Base-by-base conservation (phyloP, 2,888 invertebrate genomes). In the Polietes domitor region DNA sequence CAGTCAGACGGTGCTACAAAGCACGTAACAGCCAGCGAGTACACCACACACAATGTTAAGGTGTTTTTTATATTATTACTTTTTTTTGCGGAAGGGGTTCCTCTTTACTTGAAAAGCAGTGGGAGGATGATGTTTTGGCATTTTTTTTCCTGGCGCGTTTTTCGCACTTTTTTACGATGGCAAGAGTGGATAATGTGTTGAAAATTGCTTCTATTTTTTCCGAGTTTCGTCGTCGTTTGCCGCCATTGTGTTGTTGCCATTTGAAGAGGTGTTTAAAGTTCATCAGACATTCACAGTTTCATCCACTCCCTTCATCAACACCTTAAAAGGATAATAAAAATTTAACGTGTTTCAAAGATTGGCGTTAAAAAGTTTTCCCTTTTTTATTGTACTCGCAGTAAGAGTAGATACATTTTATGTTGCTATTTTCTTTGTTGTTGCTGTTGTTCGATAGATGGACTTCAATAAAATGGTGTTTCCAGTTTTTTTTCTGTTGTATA, bases 231-330 rank as follows among this genome's bases (percentile, higher is more conserved):
- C 32, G 19, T n/a, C n/a, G n/a, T n/a, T n/a, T n/a, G n/a, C n/a
- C n/a, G n/a, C 17, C n/a, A 15, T 72, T 65, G 63, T 81, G 28
- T 73, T 82, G 61, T 71, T 70, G 19, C 5, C 9, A 41, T 61
- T 37, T 82, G 26, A 79, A 76, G 58, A 68, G 77, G 79, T 61
- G 58, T 74, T 83, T 80, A 70, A 77, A 80, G 76, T 77, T 73
- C 50, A 73, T 41, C 79, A 61, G 61, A 61, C 61, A 77, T 79
- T 73, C 37, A 47, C n/a, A 50, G 50, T 55, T 47, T 65, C 1
- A 53, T 32, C 9, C 24, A n/a, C 28, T 28, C 32, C 63, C 17
- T 7, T 61, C 61, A 15, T 47, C 53, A n/a, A 17, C 5, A 17
- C 6, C 19, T 7, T 9, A 55, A 55, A 24, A 21, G 19, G 19